phyloP scores from a whole-genome alignment of 92 coral and sea anemone genomes.

The Parazoanthus swiftii region DNA sequence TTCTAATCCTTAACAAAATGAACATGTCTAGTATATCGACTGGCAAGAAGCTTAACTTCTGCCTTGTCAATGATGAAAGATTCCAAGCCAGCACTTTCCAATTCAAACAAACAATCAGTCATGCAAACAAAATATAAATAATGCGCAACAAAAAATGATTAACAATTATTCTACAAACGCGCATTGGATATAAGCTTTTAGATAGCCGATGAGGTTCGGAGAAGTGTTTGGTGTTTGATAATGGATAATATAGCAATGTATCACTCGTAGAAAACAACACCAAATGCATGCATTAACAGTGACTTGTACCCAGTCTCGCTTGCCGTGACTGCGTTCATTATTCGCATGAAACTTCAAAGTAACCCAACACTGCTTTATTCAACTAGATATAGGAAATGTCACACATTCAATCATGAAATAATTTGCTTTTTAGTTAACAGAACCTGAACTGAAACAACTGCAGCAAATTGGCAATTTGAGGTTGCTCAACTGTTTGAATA shows the following conservation, averaged over 20 bases:
- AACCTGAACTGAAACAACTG: neutral
- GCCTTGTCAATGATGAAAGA: neutral
- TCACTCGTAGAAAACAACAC: neutral
- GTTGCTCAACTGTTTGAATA: too few species aligned
- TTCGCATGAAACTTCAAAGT: neutral
- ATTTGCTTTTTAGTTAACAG: neutral
- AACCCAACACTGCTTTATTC: neutral
- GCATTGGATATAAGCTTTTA: too few species aligned
- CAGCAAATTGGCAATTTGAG: too few species aligned
- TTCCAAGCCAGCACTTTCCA: too few species aligned
- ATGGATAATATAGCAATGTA: neutral
- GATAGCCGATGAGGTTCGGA: too few species aligned
- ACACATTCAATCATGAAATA: neutral
- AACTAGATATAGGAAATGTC: neutral
- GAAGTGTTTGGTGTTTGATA: too few species aligned
- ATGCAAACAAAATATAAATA: too few species aligned
- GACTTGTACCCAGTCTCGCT: slow-evolving; percentile 6
- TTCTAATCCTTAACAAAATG: too few species aligned
- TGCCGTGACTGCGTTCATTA: neutral
- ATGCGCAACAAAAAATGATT: too few species aligned
- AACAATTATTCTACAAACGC: too few species aligned
- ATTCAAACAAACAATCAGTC: too few species aligned
- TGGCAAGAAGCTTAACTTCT: neutral
- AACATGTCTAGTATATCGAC: neutral
- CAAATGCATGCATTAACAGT: neutral